A percentile compares a stretch with the other conserved stretches of the same genome.
These are phyloP conservation scores for Hypotaenidia philippensis DNA, from an alignment of 2,797 vertebrate species.

Conservation along the genomic window DNA sequence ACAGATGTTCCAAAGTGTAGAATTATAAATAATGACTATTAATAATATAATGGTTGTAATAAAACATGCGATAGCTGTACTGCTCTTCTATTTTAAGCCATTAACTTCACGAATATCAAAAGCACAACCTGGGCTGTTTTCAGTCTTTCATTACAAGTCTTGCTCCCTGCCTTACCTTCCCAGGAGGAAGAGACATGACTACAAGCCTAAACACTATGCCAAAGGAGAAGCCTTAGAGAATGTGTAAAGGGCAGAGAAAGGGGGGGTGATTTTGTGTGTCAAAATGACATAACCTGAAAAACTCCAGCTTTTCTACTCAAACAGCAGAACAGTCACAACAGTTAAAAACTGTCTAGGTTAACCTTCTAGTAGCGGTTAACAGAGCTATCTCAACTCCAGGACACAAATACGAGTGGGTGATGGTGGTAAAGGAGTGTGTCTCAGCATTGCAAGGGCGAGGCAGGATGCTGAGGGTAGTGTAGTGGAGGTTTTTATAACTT, in stretches of 20 bases:
- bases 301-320: not conserved
- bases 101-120: not conserved
- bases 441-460: not conserved
- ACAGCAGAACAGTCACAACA: not conserved
- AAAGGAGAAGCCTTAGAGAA: not conserved
- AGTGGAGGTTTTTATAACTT: not conserved
- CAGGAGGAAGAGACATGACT: not conserved
- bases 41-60: constrained; percentile 38
- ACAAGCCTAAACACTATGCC: not conserved
- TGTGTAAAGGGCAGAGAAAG: not conserved
- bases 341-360: not conserved
- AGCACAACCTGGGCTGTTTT: not conserved
- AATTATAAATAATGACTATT: constrained; percentile 28
- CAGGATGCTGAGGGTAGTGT: not conserved
- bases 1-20: not conserved
- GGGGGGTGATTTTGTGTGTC: not conserved
- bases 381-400: not conserved
- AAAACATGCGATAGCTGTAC: constrained; percentile 10
- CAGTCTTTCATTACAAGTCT: not conserved
- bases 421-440: not conserved
- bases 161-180: not conserved
- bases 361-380: not conserved
- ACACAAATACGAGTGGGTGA: not conserved
- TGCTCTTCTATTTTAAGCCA: not conserved
- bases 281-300: accelerated